phyloP scores from a whole-genome alignment of 2,888 invertebrate species.

The Oasisia sp. region DNA sequence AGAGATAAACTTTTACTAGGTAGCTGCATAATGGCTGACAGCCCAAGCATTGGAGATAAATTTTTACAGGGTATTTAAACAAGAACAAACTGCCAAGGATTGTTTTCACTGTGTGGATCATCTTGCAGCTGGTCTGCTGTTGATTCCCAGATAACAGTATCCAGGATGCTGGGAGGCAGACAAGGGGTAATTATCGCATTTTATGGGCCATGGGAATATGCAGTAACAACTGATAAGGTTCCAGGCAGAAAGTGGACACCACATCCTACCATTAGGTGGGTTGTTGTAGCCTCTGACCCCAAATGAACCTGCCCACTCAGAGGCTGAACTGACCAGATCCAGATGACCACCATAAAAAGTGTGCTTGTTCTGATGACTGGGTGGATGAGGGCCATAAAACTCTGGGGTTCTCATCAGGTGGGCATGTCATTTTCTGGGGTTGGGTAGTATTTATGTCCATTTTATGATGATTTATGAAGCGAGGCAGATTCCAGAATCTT shows the following conservation, averaged over 20 bases:
- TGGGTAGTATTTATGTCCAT: background rate
- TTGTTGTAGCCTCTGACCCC: constrained; percentile 8
- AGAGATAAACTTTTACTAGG: background rate
- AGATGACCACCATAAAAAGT: constrained; percentile 17
- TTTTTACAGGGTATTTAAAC: constrained; percentile 9
- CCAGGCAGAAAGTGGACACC: background rate
- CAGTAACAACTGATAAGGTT: constrained; percentile 17
- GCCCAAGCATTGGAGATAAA: background rate
- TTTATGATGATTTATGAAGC: background rate
- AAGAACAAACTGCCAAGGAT: background rate
- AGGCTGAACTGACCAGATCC: background rate
- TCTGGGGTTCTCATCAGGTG: background rate
- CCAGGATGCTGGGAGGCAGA: background rate
- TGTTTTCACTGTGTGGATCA: background rate
- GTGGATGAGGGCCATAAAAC: background rate
- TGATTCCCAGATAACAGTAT: background rate
- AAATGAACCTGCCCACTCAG: background rate
- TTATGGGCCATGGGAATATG: constrained; percentile 1
- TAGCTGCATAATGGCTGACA: background rate
- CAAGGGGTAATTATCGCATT: background rate
- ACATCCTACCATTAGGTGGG: constrained; percentile 7
- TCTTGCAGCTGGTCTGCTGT: background rate
- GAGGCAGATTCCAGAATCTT: background rate
- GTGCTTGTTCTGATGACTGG: background rate
- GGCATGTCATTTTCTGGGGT: background rate